A percentile compares a stretch with the other conserved stretches of the same genome.
Conservation (phyloP, 2,797 vertebrate species). For the Ciconia nigra region DNA sequence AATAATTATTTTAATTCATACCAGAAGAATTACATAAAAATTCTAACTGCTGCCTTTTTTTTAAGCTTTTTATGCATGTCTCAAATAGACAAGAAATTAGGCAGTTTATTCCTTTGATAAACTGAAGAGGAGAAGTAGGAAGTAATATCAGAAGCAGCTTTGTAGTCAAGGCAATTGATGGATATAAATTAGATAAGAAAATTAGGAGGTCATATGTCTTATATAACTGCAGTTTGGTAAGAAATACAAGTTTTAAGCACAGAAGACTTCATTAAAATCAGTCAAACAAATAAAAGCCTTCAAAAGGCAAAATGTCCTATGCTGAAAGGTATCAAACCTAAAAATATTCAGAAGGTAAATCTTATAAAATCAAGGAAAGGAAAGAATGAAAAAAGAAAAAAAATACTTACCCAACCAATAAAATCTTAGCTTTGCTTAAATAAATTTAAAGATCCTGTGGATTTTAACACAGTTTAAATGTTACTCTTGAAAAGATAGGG, state of each 20-base stretch:
- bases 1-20: background rate
- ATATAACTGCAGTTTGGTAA: background rate
- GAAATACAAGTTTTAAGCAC: background rate
- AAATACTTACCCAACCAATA: background rate
- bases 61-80: accelerated
- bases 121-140: background rate
- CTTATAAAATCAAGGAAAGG: background rate
- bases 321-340: background rate
- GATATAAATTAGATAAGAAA: background rate
- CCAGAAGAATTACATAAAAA: background rate
- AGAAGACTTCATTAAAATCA: background rate
- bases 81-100: background rate
- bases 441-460: background rate
- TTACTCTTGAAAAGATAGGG: background rate
- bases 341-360: background rate
- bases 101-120: background rate
- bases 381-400: background rate
- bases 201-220: background rate
- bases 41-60: accelerated
- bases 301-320: background rate
- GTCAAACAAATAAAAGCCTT: background rate
- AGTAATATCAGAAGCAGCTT: background rate
- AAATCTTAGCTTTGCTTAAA: background rate
- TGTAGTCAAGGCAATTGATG: background rate
- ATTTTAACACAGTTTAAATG: background rate